A percentile compares a stretch with the other conserved stretches of the same genome.
Conservation (phyloP, 2,113 vertebrate genomes). For the Hipposideros armiger region DNA sequence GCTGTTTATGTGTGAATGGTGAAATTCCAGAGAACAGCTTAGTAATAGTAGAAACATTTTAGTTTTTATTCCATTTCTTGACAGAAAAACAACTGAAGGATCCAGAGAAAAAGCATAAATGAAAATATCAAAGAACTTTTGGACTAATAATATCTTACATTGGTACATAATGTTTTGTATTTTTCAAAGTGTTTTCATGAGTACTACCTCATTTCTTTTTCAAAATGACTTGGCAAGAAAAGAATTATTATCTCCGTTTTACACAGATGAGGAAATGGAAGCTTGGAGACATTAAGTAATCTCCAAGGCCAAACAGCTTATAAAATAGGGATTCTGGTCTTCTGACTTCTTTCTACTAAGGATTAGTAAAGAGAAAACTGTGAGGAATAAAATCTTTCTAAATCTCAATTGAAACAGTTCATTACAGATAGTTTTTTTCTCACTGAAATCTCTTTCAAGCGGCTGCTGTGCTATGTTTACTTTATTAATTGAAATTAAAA, state of each 20-base stretch:
- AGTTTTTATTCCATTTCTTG: neutral
- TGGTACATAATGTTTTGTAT: constrained; percentile 41
- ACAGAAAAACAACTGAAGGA: neutral
- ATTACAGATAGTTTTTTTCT: constrained; percentile 48
- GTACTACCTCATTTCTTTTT: constrained; percentile 30
- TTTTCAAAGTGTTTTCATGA: constrained; percentile 43
- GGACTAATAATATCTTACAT: neutral
- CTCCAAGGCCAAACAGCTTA: neutral
- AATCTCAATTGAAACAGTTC: neutral
- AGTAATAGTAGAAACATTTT: neutral
- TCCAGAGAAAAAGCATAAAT: neutral
- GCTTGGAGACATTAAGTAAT: neutral
- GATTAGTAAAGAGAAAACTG: neutral
- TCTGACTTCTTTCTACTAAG: constrained; percentile 27
- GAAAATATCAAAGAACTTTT: constrained; percentile 11
- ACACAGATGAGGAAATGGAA: constrained; percentile 35
- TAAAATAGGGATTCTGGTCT: neutral
- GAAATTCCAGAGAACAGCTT: neutral
- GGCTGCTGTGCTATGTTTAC: neutral
- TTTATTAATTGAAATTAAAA: constrained; percentile 32
- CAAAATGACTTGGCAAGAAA: constrained; percentile 49
- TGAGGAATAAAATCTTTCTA: constrained; percentile 34
- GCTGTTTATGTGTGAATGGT: neutral
- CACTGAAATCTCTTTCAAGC: neutral
- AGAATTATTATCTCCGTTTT: neutral